These are phyloP conservation scores for Thyatira batis DNA, from an alignment of 2,888 invertebrate species.

Conservation along the genomic window DNA sequence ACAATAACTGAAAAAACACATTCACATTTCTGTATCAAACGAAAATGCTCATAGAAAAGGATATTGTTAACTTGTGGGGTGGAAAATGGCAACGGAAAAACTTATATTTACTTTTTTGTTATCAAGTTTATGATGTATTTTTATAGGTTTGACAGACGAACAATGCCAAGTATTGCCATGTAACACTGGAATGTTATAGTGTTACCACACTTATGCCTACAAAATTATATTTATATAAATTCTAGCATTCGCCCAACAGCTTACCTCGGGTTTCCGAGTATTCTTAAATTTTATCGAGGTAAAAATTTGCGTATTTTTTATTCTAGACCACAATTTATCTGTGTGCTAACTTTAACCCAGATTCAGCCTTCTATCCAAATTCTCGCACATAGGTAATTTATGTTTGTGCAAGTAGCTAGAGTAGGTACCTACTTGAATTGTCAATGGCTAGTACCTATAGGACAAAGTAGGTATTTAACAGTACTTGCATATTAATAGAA, in stretches of 20 bases:
- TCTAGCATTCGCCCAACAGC: neutral
- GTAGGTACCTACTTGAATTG: too few species aligned
- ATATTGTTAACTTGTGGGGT: constrained; percentile 6
- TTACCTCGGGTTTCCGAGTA: too few species aligned
- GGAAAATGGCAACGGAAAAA: constrained; percentile 8
- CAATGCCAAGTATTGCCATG: neutral
- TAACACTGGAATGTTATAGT: neutral
- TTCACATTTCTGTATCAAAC: neutral
- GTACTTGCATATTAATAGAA: too few species aligned
- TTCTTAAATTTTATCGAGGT: too few species aligned
- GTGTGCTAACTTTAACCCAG: too few species aligned
- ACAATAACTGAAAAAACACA: neutral
- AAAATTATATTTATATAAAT: neutral
- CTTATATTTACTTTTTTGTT: constrained; percentile 16
- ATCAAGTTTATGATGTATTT: constrained; percentile 15
- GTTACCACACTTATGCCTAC: neutral
- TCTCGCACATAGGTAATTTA: too few species aligned
- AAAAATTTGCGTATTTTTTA: too few species aligned
- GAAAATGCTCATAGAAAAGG: neutral
- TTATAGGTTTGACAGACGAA: constrained; percentile 15
- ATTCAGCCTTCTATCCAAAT: too few species aligned
- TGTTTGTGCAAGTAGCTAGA: too few species aligned
- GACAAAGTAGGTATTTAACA: too few species aligned
- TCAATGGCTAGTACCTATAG: too few species aligned
- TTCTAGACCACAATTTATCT: too few species aligned